Conservation (phyloP, 2,888 invertebrate genomes). For the Listrodromus nycthemerus region DNA sequence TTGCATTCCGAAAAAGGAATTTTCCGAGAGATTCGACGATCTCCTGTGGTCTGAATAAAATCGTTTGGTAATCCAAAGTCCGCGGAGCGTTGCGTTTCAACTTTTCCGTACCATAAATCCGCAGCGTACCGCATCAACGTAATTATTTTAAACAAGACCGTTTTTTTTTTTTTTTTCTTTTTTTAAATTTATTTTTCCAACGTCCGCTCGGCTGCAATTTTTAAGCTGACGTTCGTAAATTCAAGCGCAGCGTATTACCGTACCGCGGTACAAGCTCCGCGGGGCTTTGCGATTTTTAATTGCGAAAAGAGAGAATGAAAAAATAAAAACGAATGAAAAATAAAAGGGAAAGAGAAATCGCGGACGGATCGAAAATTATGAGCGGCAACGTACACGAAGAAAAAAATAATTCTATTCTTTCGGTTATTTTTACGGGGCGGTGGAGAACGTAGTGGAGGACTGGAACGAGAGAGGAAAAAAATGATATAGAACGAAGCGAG, state of each 20-base stretch:
- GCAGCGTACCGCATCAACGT: neutral
- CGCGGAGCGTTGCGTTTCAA: neutral
- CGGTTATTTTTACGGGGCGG: constrained; percentile 19
- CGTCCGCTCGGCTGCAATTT: neutral
- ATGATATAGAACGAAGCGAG: constrained; percentile 17
- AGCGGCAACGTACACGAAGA: neutral
- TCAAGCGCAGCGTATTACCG: neutral
- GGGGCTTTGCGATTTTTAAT: constrained; percentile 60
- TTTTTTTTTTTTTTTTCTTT: neutral
- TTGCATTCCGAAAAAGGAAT: constrained; percentile 43
- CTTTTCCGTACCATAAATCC: neutral
- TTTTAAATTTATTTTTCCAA: neutral
- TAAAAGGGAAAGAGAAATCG: constrained; percentile 17
- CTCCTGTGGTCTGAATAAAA: constrained; percentile 1
- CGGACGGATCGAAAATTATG: constrained; percentile 34
- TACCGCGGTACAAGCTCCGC: neutral
- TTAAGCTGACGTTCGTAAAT: neutral
- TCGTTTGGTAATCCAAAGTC: neutral
- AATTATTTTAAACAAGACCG: neutral
- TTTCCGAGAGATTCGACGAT: neutral
- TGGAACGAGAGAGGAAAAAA: constrained; percentile 16
- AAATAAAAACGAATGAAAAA: constrained; percentile 29
- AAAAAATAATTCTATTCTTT: constrained; percentile 55
- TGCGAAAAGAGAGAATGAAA: constrained; percentile 26
- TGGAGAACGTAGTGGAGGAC: constrained; percentile 36